Evolutionary conservation across 1,140 invertebrate genomes (phyloP).

Genomic region (Nixonia krombeini): DNA sequence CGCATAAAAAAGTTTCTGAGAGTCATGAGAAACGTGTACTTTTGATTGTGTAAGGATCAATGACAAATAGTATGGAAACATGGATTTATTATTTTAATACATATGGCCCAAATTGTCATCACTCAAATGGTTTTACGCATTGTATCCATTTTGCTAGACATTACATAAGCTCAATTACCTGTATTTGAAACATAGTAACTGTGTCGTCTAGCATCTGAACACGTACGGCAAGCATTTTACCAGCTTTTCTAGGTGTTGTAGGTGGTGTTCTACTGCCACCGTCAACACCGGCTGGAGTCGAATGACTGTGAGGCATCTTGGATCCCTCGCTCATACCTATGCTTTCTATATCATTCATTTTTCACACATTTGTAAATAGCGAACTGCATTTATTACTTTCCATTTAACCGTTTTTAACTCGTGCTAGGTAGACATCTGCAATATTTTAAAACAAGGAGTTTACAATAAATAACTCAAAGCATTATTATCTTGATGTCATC

Average conservation of each 20-base stretch:
- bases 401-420: slow-evolving; percentile 16
- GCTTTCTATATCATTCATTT: slow-evolving; percentile 68
- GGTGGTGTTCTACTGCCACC: slow-evolving; percentile 79
- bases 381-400: slow-evolving; percentile 12
- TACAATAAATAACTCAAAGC: too few species aligned
- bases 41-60: too few species aligned
- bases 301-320: slow-evolving; percentile 85
- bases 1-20: too few species aligned
- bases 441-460: slow-evolving; percentile 2
- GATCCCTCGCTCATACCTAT: slow-evolving; percentile 64
- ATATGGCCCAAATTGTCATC: too few species aligned
- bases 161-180: slow-evolving; percentile 73
- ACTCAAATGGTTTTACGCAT: too few species aligned
- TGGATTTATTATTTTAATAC: background rate
- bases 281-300: slow-evolving; percentile 85
- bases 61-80: too few species aligned
- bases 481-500: too few species aligned
- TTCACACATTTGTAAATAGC: slow-evolving; percentile 53
- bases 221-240: slow-evolving; percentile 88
- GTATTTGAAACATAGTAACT: slow-evolving; percentile 91
- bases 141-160: background rate
- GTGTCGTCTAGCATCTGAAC: slow-evolving; percentile 91
- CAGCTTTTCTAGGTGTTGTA: slow-evolving; percentile 82
- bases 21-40: too few species aligned
- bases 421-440: slow-evolving; percentile 63